Evolutionary conservation across 2,113 vertebrate species (phyloP).

Genomic region (Istiophorus platypterus): DNA sequence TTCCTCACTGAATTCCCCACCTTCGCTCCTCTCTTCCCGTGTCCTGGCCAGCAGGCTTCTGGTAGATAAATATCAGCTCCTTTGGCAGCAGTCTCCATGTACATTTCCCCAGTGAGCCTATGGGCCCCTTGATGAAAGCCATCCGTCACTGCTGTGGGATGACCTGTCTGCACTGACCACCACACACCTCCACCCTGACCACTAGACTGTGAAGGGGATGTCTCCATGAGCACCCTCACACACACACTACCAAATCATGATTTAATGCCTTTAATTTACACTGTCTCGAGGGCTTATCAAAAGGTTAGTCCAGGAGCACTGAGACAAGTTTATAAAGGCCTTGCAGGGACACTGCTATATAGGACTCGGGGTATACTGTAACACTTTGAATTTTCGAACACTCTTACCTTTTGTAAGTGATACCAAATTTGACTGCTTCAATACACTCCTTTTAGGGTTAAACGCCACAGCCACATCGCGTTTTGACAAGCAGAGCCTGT

Average conservation of each 20-base stretch:
- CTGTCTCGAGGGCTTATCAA: constrained; percentile 86
- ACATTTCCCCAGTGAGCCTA: constrained; percentile 87
- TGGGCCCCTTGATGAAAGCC: constrained; percentile 92
- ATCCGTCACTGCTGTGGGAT: constrained; percentile 94
- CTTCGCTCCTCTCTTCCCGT: constrained; percentile 25
- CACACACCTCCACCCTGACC: constrained; percentile 82
- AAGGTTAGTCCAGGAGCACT: constrained; percentile 75
- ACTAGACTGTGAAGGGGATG: constrained; percentile 94
- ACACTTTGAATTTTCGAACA: constrained; percentile 32
- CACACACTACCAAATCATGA: constrained; percentile 87
- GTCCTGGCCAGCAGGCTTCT: constrained; percentile 43
- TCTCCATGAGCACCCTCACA: constrained; percentile 90
- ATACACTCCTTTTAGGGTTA: constrained; percentile 38
- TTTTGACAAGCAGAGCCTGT: constrained; percentile 55
- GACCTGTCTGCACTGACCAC: constrained; percentile 89
- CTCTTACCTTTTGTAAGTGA: constrained; percentile 24
- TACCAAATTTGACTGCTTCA: constrained; percentile 34
- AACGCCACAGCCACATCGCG: background rate
- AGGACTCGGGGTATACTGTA: constrained; percentile 18
- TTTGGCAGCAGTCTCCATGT: constrained; percentile 88
- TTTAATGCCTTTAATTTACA: constrained; percentile 98
- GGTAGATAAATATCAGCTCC: constrained; percentile 85
- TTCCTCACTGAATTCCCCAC: constrained; percentile 31
- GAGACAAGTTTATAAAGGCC: constrained; percentile 70
- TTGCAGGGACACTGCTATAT: constrained; percentile 50